Percentiles rank a stretch among this genome's conserved stretches.
Conservation (phyloP, 1,140 invertebrate genomes). For the Bombus affinis region DNA sequence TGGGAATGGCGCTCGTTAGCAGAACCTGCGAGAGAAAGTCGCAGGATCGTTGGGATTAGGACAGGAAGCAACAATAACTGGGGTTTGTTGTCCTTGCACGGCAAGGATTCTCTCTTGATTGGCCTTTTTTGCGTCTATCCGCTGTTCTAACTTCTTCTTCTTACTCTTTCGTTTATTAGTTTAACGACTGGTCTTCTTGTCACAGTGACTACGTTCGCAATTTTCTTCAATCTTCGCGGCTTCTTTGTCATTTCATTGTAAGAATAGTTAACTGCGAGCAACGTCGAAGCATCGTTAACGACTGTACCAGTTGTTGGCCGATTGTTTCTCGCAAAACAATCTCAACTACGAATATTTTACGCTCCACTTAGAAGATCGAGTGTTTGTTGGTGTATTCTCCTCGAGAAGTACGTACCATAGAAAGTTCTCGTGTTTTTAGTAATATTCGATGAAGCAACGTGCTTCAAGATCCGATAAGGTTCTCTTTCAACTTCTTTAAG, state of each 20-base stretch:
- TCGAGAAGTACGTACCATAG: too few species aligned
- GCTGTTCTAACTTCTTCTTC: not conserved
- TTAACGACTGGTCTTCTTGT: constrained; percentile 7
- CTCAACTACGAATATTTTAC: not conserved
- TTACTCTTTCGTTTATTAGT: not conserved
- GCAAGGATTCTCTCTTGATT: constrained; percentile 54
- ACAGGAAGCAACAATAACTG: constrained; percentile 57
- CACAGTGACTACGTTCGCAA: not conserved
- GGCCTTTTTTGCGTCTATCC: constrained; percentile 45
- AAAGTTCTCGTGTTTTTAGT: too few species aligned
- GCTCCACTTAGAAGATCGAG: not conserved
- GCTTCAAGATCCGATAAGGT: too few species aligned
- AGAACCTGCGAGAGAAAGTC: constrained; percentile 48
- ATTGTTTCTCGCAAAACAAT: constrained; percentile 41
- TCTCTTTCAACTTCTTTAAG: too few species aligned
- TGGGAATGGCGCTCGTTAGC: constrained; percentile 71
- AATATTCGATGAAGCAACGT: too few species aligned
- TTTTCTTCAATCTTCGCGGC: constrained; percentile 56
- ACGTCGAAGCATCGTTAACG: constrained; percentile 31
- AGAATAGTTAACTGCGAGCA: not conserved
- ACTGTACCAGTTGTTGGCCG: constrained; percentile 14
- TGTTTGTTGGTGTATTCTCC: too few species aligned
- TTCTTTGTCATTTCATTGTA: constrained; percentile 37
- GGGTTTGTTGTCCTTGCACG: constrained; percentile 43
- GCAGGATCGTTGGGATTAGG: constrained; percentile 62